A percentile compares a stretch with the other conserved stretches of the same genome.
phyloP scores from a whole-genome alignment of 2,888 invertebrate species.

The Cerastoderma edule region DNA sequence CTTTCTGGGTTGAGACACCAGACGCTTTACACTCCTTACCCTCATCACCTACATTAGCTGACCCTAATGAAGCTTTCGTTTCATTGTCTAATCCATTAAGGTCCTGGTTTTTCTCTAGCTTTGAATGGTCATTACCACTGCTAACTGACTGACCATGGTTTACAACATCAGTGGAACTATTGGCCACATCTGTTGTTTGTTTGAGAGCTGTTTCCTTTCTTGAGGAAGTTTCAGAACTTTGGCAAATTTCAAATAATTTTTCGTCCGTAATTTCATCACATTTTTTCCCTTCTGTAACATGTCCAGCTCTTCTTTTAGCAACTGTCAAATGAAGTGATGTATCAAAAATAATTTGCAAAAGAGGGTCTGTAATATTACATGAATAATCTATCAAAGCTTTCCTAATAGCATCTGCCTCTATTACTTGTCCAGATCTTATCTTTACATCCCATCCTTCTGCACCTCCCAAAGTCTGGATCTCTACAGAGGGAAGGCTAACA shows the following conservation, averaged over 20 bases:
- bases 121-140: too few relatives aligned
- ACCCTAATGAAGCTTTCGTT: too few relatives aligned
- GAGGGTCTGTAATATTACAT: conserved; percentile 45
- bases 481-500: too few relatives aligned
- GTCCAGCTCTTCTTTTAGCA: conserved; percentile 21
- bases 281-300: not conserved
- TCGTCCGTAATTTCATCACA: too few relatives aligned
- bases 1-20: conserved; percentile 4
- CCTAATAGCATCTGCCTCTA: conserved; percentile 23
- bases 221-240: too few relatives aligned
- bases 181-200: too few relatives aligned
- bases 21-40: not conserved
- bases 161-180: too few relatives aligned
- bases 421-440: not conserved
- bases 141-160: too few relatives aligned
- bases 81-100: too few relatives aligned
- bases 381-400: conserved; percentile 42
- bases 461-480: conserved; percentile 11
- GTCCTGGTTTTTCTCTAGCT: too few relatives aligned
- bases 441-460: not conserved
- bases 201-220: too few relatives aligned
- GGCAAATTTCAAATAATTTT: not conserved
- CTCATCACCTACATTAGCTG: too few relatives aligned
- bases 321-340: conserved; percentile 44
- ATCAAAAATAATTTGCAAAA: conserved; percentile 51